Evolutionary conservation across 2,797 vertebrate species (phyloP).

Genomic region (Apogon talboti): DNA sequence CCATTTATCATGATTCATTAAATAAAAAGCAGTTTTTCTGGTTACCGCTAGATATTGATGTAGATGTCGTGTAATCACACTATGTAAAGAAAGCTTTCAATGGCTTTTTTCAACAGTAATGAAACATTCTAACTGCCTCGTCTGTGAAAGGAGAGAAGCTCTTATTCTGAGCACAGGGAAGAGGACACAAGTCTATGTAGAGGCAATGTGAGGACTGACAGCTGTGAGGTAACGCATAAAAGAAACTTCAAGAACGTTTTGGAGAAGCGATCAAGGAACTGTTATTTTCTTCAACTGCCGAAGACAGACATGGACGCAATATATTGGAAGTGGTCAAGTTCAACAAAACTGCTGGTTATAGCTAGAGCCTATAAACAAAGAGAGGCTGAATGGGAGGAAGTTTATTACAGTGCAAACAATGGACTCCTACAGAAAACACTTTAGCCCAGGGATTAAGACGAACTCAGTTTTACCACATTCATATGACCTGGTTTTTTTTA

Average conservation of each 20-base stretch:
- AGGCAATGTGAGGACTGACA: not conserved
- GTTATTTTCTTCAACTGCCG: not conserved
- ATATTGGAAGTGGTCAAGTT: not conserved
- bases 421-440: not conserved
- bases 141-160: not conserved
- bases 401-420: conserved; percentile 14
- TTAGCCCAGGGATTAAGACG: no score
- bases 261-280: not conserved
- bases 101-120: no score
- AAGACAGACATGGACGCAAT: not conserved
- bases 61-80: no score
- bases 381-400: not conserved
- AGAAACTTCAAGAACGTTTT: not conserved
- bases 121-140: no score
- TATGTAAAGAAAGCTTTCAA: no score
- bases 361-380: conserved; percentile 8
- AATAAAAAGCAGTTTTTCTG: no score
- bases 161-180: not conserved
- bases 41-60: no score
- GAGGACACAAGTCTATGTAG: not conserved
- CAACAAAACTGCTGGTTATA: conserved; percentile 12
- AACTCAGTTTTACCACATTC: not conserved
- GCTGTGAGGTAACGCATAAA: not conserved
- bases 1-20: no score
- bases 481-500: not conserved